Evolutionary conservation across 2,797 vertebrate species (phyloP), one percentile per base, ranked within the genome.

Genomic region (Acanthurus lineatus): DNA sequence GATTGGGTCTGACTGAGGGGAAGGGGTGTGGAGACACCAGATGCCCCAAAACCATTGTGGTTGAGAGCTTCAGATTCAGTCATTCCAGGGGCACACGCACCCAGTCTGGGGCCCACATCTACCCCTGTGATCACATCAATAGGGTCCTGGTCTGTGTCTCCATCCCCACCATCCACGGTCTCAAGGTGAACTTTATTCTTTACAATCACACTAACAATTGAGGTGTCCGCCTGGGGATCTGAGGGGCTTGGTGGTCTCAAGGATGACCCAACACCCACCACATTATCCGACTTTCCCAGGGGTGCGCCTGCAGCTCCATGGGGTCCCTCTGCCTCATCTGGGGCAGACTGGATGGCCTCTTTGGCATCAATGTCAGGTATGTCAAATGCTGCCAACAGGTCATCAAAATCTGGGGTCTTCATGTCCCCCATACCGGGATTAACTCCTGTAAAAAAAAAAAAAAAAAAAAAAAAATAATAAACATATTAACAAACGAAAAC

Each of bases 341-440:
- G 97, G 51, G 95, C 95, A 0, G 98, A 97, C 17, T 97, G 97
- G 80, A 99, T 99, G 90, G 98, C 97, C 91, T 99, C 98, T 73
- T 98, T 98, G 2, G 98, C 95, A 93, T 99, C 97, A 14, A 99
- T 98, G 91, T 99, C 98, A 0, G 97, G 97, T 80, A 99, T 99
- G 91, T 99, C 98, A 62, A 99, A 99, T 2, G 98, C 98, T 82
- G 97, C 97, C 94, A 99, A 90, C n/a, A 99, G 97, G 95, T 99
- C 98, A 56, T 99, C 98, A 3, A 99, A 99, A 91, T 99, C 98
- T 48, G 98, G 98, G 68, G 98, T 99, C 89, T 99, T 99, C 98
- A 99, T 99, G 96, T 99, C 98, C 92, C 98, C 98, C 98, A 99
- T 99, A 92, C 92, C 93, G 95, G 94, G 92, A 94, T 92, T 86